phyloP scores from a whole-genome alignment of 1,140 invertebrate species.

The Hydropsyche tenuis region DNA sequence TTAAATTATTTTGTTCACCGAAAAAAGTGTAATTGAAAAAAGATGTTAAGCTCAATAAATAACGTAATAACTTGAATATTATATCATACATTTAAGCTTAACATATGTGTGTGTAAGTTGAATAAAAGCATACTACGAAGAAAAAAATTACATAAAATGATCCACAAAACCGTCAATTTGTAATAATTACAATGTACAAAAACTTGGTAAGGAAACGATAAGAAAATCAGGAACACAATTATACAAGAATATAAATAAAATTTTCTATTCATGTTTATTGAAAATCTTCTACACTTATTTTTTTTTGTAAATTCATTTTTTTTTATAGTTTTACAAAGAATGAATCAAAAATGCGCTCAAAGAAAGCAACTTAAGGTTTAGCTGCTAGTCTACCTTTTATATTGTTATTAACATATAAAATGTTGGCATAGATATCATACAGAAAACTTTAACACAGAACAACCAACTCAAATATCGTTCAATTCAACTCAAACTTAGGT shows the following conservation, averaged over 20 bases:
- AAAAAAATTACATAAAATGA: neutral
- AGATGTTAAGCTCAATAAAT: neutral
- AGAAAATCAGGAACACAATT: neutral
- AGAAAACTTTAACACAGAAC: neutral
- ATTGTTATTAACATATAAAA: neutral
- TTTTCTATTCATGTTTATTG: constrained; percentile 14
- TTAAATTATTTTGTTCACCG: neutral
- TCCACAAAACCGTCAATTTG: no score
- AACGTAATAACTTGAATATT: neutral
- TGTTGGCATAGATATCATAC: neutral
- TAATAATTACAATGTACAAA: no score
- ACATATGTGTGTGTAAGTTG: neutral
- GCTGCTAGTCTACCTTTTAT: neutral
- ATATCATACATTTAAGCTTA: no score
- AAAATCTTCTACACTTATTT: constrained; percentile 22
- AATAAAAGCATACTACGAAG: neutral
- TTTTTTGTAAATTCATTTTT: constrained; percentile 5
- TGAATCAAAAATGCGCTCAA: constrained; percentile 11
- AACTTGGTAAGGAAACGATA: no score
- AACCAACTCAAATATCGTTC: neutral
- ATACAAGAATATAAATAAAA: constrained; percentile 19
- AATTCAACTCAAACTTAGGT: neutral
- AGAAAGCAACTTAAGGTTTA: neutral
- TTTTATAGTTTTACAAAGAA: neutral
- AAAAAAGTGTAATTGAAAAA: neutral